Base-by-base conservation (phyloP, 2,113 vertebrate genomes). In the Colossoma macropomum region DNA sequence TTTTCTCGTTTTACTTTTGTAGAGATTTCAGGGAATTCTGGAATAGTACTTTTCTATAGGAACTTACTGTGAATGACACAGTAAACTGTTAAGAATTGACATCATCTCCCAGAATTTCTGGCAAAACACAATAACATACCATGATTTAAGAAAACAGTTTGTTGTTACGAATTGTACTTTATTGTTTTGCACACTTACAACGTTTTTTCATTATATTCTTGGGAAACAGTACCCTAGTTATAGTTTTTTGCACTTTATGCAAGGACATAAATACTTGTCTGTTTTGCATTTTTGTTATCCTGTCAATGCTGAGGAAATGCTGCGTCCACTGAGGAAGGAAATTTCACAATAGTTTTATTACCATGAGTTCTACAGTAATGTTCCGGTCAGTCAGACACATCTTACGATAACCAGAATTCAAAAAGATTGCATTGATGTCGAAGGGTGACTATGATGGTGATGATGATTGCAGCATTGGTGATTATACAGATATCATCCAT, bases 391-490 rank as follows among this genome's bases (percentile, higher is more conserved):
- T 48, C 73, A 59, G 52, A 56, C 78, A 41, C 30, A 75, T 75
- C 23, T 77, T 45, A 13, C 50, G 25, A 74, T 59, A 50, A 27
- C 30, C 27, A 28, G 19, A 66, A 32, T 81, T 63, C 25, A 38
- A 56, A 73, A 80, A 80, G 66, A 63, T 80, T 56, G 41, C 34
- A 60, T 34, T 80, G 54, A 68, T 65, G 48, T 56, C 74, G 59
- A 66, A 32, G 32, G 32, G 72, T 75, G 72, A 73, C 38, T 48
- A 17, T 87, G 2, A 41, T 82, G 77, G 41, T 76, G 89, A 89
- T 87, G 72, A 81, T 85, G 85, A 87, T 88, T 80, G 78, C 62
- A 83, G 75, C 30, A 72, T 56, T 66, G 54, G 79, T 82, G 73
- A 73, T 80, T 82, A 70, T 54, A 60, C 56, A 32, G 80, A 63